Conservation (phyloP, 2,888 invertebrate species). For the Platypus cylindrus region DNA sequence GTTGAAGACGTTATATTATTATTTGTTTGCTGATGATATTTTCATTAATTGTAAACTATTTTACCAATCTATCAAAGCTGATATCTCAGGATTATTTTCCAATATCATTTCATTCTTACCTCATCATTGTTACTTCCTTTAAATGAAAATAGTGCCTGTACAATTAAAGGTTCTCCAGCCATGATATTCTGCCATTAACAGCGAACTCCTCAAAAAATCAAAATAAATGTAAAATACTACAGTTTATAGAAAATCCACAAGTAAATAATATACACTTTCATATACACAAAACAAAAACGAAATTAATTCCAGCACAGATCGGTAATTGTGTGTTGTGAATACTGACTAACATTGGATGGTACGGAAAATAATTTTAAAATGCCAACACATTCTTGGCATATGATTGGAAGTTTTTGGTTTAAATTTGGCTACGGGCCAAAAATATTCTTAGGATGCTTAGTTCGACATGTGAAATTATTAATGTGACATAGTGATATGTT, state of each 20-base stretch:
- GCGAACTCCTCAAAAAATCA: conserved; percentile 1
- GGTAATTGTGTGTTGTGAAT: too few relatives aligned
- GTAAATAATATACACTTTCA: conserved; percentile 9
- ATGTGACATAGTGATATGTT: conserved; percentile 14
- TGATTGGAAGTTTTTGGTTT: conserved; percentile 21
- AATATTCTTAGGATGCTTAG: conserved; percentile 23
- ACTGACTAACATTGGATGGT: conserved; percentile 10
- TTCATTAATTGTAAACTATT: too few relatives aligned
- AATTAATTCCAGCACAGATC: conserved; percentile 4
- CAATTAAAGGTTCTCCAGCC: conserved; percentile 53
- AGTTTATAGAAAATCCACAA: too few relatives aligned
- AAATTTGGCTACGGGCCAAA: conserved; percentile 27
- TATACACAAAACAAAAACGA: conserved; percentile 2
- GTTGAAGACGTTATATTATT: too few relatives aligned
- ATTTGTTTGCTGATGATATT: too few relatives aligned
- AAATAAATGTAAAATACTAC: too few relatives aligned
- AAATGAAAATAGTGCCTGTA: conserved; percentile 86
- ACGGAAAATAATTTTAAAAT: conserved; percentile 31
- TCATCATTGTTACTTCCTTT: conserved; percentile 97
- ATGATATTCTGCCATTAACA: conserved; percentile 29
- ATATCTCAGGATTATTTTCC: too few relatives aligned
- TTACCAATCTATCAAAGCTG: too few relatives aligned
- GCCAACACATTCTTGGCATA: conserved; percentile 37
- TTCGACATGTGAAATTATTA: conserved; percentile 19
- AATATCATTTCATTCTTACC: too few relatives aligned